Conservation (phyloP, 2,797 vertebrate genomes). For the Danionella dracula region DNA sequence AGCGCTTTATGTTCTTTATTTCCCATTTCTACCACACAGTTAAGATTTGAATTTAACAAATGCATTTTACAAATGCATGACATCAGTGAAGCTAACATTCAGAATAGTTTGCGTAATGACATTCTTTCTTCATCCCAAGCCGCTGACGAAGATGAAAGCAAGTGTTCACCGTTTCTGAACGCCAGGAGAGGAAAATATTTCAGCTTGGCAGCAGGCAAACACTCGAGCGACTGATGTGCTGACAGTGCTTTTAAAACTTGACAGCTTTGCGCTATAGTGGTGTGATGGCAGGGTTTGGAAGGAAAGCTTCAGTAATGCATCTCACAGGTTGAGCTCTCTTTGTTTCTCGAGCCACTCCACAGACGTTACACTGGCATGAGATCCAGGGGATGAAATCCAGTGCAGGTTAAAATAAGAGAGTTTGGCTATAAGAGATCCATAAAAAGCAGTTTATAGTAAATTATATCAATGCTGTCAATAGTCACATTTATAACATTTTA, state of each 20-base stretch:
- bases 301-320: constrained; percentile 16
- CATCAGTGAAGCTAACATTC: constrained; percentile 55
- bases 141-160: constrained; percentile 55
- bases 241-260: constrained; percentile 56
- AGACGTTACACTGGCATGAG: no score
- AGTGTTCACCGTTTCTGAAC: constrained; percentile 56
- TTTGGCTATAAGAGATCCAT: no score
- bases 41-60: constrained; percentile 63
- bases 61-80: constrained; percentile 67
- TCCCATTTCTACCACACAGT: constrained; percentile 43
- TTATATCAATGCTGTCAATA: no score
- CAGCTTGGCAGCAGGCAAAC: constrained; percentile 43
- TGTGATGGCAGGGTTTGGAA: constrained; percentile 6
- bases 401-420: no score
- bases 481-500: no score
- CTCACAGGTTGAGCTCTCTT: background rate
- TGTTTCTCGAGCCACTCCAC: background rate
- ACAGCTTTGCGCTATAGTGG: constrained; percentile 34
- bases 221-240: constrained; percentile 43
- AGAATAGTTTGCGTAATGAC: constrained; percentile 53
- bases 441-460: no score
- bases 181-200: constrained; percentile 55
- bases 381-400: no score
- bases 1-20: constrained; percentile 48
- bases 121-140: constrained; percentile 54